phyloP scores from a whole-genome alignment of 2,797 vertebrate species.

The Catamblyrhynchus diadema region DNA sequence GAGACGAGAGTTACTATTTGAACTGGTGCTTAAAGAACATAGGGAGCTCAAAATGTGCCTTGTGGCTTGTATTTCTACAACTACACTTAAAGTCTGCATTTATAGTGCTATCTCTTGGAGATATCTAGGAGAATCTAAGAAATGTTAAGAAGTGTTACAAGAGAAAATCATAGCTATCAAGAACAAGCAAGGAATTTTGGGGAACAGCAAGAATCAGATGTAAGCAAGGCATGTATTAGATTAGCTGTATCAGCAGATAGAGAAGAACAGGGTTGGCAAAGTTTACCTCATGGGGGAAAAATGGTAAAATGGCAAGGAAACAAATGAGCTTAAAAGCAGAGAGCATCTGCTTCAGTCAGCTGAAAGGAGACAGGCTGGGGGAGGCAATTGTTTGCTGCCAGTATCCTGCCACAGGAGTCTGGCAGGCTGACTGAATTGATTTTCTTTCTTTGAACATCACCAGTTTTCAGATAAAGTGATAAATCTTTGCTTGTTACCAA shows the following conservation, averaged over 20 bases:
- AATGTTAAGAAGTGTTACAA: slow-evolving; percentile 5
- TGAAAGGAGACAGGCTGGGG: slow-evolving; percentile 11
- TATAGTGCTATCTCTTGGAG: neutral
- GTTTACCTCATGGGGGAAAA: neutral
- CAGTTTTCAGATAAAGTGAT: slow-evolving; percentile 29
- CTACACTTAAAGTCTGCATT: neutral
- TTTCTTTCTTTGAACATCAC: slow-evolving; percentile 58
- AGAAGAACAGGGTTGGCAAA: neutral
- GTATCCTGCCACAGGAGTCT: slow-evolving; percentile 23
- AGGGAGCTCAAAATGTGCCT: neutral
- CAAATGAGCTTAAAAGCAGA: slow-evolving; percentile 19
- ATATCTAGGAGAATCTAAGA: neutral
- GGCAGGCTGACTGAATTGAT: slow-evolving; percentile 20
- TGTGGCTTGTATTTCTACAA: neutral
- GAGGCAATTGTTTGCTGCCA: slow-evolving; percentile 31
- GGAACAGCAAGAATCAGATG: neutral
- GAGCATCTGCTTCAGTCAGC: slow-evolving; percentile 41
- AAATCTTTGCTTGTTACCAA: slow-evolving; percentile 36
- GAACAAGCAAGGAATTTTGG: neutral
- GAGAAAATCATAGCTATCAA: neutral
- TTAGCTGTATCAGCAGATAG: neutral
- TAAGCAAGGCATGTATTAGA: slow-evolving; percentile 8
- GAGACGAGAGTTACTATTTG: slow-evolving; percentile 3
- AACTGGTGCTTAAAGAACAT: neutral
- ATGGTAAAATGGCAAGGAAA: slow-evolving; percentile 28